Conservation (phyloP, 2,113 vertebrate species). For the Oreotrochilus melanogaster region DNA sequence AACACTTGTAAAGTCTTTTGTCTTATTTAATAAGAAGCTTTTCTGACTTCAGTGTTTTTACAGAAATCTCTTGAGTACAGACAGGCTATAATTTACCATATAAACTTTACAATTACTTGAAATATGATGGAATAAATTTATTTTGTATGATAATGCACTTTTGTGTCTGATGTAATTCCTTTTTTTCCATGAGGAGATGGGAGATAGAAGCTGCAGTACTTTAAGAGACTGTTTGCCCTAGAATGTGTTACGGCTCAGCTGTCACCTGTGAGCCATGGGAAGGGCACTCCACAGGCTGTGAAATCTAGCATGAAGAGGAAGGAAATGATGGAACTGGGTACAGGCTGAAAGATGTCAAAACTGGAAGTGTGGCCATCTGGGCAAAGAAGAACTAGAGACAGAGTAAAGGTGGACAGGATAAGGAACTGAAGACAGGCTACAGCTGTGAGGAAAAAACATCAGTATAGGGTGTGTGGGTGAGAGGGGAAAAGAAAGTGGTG, state of each 20-base stretch:
- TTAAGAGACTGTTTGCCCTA: not conserved
- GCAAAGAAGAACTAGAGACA: not conserved
- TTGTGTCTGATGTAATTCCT: not conserved
- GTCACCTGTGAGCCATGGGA: not conserved
- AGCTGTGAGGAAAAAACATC: not conserved
- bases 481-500: not conserved
- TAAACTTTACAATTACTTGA: not conserved
- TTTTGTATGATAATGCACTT: not conserved
- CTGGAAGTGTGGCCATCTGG: fast-evolving
- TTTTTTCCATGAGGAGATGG: not conserved
- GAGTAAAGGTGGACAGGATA: not conserved
- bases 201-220: not conserved
- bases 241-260: not conserved
- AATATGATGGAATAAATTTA: not conserved
- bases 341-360: not conserved
- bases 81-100: not conserved
- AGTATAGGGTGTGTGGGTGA: not conserved
- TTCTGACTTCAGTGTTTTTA: not conserved
- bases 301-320: not conserved
- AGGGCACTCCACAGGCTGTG: not conserved
- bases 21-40: not conserved
- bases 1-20: not conserved
- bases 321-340: not conserved
- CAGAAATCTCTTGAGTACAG: not conserved
- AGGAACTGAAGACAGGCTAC: not conserved